Base-by-base conservation (phyloP, 2,113 vertebrate genomes). In the Menura novaehollandiae region DNA sequence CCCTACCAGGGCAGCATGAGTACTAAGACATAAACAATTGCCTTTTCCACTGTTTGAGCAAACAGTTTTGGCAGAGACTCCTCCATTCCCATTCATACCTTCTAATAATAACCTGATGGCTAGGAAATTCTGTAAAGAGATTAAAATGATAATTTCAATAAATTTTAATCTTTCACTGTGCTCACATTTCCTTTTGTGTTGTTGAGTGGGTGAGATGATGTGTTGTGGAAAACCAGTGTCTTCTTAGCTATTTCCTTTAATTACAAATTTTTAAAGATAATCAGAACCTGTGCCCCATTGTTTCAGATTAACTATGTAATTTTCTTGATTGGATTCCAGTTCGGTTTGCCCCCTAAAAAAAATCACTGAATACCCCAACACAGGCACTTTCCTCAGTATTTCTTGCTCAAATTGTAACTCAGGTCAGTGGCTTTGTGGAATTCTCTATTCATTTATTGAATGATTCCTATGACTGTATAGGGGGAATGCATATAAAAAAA, bases 201-300 rank as follows among this genome's bases (percentile, higher is more conserved):
- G 6, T 46, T 81, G n/a, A 77, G 17, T 44, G 30, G 1, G 4
- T 78, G 46, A 66, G 37, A 43, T 74, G 3, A 11, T 28, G 4
- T 60, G 15, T 28, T 83, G 37, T 24, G 41, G 7, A 27, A 88
- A 80, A 39, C 1, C 17, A 73, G 8, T 21, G 23, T 10, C 9
- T 8, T 27, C 27, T 56, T 73, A 28, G 3, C 4, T 21, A 59
- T 21, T 75, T 78, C 7, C n/a, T 82, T 91, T 82, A 20, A 41
- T 63, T 72, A 59, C 1, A 41, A 49, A 44, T 47, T 72, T 55
- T 83, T 35, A 79, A 91, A 82, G 13, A 21, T 53, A 51, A 28
- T 46, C 68, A 5, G 2, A 7, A 44, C 3, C 30, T 22, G 10
- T 21, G 15, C 6, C 6, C 6, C 2, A 0, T 28, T 44, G 5